Evolutionary conservation across 1,140 invertebrate species (phyloP).

Genomic region (Drosophila santomea): DNA sequence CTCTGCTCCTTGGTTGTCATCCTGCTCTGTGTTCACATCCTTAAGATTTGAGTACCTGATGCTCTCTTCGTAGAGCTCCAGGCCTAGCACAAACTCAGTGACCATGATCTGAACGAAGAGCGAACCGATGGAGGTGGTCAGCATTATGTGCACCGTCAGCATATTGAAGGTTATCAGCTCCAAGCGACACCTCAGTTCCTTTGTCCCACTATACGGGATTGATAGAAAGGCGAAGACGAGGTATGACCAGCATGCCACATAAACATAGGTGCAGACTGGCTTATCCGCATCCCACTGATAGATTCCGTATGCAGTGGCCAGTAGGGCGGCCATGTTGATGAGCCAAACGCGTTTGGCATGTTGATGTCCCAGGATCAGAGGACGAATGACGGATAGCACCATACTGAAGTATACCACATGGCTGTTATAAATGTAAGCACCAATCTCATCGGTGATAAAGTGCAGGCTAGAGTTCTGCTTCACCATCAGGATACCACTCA

Average conservation of each 20-base stretch:
- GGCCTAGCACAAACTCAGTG: constrained; percentile 54
- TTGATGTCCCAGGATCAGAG: constrained; percentile 39
- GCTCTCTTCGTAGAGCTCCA: constrained; percentile 26
- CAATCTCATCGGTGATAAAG: constrained; percentile 39
- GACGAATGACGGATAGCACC: constrained; percentile 45
- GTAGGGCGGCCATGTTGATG: constrained; percentile 32
- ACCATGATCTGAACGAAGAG: constrained; percentile 87
- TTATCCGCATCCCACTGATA: constrained; percentile 35
- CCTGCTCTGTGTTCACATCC: no score
- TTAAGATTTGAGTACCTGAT: not conserved
- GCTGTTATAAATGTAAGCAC: constrained; percentile 58
- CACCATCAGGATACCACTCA: constrained; percentile 88
- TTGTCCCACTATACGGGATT: constrained; percentile 66
- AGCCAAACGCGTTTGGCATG: constrained; percentile 42
- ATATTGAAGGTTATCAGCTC: constrained; percentile 85
- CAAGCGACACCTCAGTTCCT: constrained; percentile 84
- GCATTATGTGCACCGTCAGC: constrained; percentile 85
- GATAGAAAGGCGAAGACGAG: constrained; percentile 46
- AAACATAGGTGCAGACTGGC: constrained; percentile 85
- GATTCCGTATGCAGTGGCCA: constrained; percentile 31
- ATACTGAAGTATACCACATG: constrained; percentile 85
- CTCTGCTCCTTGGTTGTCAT: not conserved
- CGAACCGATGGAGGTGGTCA: constrained; percentile 88
- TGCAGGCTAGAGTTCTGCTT: constrained; percentile 63
- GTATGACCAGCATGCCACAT: constrained; percentile 85